These are phyloP conservation scores for Notechis scutatus DNA, from an alignment of 2,113 vertebrate species.

Conservation along the genomic window DNA sequence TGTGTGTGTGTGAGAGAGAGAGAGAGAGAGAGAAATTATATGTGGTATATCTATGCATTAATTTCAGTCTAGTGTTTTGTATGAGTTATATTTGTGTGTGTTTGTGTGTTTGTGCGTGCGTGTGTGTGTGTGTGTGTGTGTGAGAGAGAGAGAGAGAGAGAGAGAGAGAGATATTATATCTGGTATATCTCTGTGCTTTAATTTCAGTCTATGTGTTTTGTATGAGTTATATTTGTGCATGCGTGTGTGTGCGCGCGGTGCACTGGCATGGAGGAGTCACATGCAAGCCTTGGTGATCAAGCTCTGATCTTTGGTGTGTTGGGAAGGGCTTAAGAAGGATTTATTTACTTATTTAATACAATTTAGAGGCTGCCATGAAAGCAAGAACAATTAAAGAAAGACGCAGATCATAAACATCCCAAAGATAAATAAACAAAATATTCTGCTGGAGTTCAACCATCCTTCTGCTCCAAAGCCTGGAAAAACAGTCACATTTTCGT, in stretches of 20 bases:
- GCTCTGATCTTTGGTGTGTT: neutral
- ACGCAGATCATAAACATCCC: neutral
- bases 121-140: too few species aligned
- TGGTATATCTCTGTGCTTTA: neutral
- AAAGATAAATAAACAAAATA: neutral
- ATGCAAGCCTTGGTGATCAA: neutral
- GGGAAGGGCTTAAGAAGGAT: neutral
- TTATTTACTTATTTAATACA: neutral
- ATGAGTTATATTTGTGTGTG: too few species aligned
- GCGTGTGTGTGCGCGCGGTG: neutral
- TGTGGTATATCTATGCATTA: too few species aligned
- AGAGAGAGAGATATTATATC: neutral
- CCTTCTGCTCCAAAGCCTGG: neutral
- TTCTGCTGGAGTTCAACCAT: neutral
- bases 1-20: too few species aligned
- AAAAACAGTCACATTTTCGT: neutral
- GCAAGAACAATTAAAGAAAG: neutral
- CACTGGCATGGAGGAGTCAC: neutral
- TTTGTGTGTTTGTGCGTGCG: too few species aligned
- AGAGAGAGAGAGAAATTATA: too few species aligned
- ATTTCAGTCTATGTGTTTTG: neutral
- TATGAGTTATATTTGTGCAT: neutral
- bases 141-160: too few species aligned
- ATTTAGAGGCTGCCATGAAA: neutral
- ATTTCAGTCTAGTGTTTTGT: too few species aligned